A percentile compares a stretch with the other conserved stretches of the same genome.
Evolutionary conservation across 2,113 vertebrate genomes (phyloP).

Genomic region (Xyrauchen texanus): DNA sequence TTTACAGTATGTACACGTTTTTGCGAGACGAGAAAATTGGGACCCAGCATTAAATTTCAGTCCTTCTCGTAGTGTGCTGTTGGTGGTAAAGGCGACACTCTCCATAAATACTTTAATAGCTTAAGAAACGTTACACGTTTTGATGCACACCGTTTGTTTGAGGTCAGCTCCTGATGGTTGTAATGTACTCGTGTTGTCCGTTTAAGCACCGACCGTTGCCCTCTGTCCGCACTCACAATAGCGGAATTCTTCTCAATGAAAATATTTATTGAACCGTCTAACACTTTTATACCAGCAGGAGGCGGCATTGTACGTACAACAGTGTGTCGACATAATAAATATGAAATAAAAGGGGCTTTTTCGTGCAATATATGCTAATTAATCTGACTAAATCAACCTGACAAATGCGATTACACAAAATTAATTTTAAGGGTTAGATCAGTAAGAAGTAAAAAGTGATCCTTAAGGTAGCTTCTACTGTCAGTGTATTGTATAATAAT

Average conservation of each 20-base stretch:
- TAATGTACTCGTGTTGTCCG: not conserved
- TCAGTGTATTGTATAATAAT: no score
- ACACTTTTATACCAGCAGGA: slow-evolving; percentile 27
- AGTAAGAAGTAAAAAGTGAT: no score
- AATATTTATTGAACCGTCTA: slow-evolving; percentile 3
- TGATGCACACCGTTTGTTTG: slow-evolving; percentile 1
- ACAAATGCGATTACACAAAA: no score
- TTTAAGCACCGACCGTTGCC: slow-evolving; percentile 46
- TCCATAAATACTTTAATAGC: slow-evolving; percentile 53
- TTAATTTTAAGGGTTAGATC: no score
- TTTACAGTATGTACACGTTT: slow-evolving; percentile 67
- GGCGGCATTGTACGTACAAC: not conserved
- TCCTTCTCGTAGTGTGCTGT: slow-evolving; percentile 45
- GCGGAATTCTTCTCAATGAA: slow-evolving; percentile 13
- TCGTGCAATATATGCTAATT: no score
- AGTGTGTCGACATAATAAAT: no score
- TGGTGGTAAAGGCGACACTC: slow-evolving; percentile 50
- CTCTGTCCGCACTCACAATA: slow-evolving; percentile 53
- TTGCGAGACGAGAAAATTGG: slow-evolving; percentile 60
- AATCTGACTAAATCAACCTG: no score
- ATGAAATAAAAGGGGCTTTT: no score
- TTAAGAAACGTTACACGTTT: slow-evolving; percentile 36
- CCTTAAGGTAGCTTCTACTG: no score
- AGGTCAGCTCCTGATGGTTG: slow-evolving; percentile 36
- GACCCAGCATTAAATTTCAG: slow-evolving; percentile 69